Conservation (phyloP, 2,888 invertebrate genomes). For the Linyphia triangularis region DNA sequence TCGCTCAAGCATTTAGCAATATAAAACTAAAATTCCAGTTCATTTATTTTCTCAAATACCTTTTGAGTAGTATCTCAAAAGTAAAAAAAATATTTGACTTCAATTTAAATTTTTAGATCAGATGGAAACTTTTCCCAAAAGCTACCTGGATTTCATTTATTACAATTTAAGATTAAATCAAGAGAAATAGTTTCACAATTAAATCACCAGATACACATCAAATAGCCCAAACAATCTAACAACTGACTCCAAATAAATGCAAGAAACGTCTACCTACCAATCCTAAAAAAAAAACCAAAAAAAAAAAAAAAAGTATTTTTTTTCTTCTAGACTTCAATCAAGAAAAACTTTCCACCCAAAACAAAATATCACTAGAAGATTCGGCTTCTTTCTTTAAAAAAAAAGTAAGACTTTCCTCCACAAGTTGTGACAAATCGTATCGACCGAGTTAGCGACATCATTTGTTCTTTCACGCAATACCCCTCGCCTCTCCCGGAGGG, state of each 20-base stretch:
- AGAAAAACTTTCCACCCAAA: conserved; percentile 12
- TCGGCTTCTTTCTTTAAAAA: neutral
- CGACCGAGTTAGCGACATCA: conserved; percentile 42
- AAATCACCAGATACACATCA: no score
- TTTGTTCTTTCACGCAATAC: conserved; percentile 42
- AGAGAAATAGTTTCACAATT: no score
- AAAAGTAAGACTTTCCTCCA: conserved; percentile 14
- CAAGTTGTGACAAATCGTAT: conserved; percentile 60
- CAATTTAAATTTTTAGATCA: no score
- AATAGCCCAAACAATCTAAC: neutral
- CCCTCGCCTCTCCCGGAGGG: neutral
- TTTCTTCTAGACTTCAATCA: conserved; percentile 16
- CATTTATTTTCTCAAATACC: no score
- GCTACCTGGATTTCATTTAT: neutral
- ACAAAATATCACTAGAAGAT: neutral
- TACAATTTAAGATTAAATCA: no score
- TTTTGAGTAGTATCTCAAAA: no score
- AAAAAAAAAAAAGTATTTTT: neutral
- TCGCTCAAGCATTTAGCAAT: no score
- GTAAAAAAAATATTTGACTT: no score
- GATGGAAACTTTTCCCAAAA: neutral
- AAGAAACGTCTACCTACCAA: neutral
- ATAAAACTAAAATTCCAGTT: no score
- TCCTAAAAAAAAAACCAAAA: neutral
- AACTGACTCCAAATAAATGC: neutral